phyloP scores from a whole-genome alignment of 2,888 invertebrate genomes.

The Melieria picta region DNA sequence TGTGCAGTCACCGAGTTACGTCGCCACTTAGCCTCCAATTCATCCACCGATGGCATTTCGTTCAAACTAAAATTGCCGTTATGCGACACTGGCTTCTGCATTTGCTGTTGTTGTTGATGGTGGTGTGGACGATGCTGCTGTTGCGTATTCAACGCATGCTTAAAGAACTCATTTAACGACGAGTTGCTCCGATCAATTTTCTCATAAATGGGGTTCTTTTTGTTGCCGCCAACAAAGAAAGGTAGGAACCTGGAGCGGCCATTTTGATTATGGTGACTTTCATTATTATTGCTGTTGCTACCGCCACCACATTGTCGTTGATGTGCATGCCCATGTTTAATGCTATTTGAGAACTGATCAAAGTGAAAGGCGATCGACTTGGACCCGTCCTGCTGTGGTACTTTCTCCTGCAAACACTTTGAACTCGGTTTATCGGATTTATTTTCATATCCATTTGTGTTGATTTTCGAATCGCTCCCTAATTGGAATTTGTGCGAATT shows the following conservation, averaged over 20 bases:
- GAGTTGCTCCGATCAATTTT: slow-evolving; percentile 51
- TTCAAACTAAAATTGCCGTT: slow-evolving; percentile 39
- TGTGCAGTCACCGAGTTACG: slow-evolving; percentile 49
- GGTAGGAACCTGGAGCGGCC: slow-evolving; percentile 45
- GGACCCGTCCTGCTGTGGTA: slow-evolving; percentile 26
- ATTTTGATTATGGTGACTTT: slow-evolving; percentile 32
- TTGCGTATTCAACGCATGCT: slow-evolving; percentile 52
- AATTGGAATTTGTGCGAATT: slow-evolving; percentile 27
- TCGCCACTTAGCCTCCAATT: slow-evolving; percentile 62
- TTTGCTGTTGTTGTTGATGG: slow-evolving; percentile 39
- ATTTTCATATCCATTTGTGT: not conserved
- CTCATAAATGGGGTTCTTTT: slow-evolving; percentile 34
- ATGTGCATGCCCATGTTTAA: slow-evolving; percentile 14
- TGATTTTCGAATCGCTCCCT: not conserved
- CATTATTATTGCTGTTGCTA: not conserved
- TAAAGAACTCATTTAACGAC: slow-evolving; percentile 61
- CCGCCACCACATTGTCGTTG: slow-evolving; percentile 21
- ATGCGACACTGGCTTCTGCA: slow-evolving; percentile 19
- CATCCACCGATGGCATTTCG: slow-evolving; percentile 60
- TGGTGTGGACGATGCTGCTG: slow-evolving; percentile 32
- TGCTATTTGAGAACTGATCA: slow-evolving; percentile 46
- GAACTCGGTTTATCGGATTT: slow-evolving; percentile 20
- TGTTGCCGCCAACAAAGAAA: slow-evolving; percentile 41
- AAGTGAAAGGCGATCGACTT: slow-evolving; percentile 46
- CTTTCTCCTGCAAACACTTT: slow-evolving; percentile 20